phyloP scores from a whole-genome alignment of 1,140 invertebrate genomes.

The Drosophila parabipectinata region DNA sequence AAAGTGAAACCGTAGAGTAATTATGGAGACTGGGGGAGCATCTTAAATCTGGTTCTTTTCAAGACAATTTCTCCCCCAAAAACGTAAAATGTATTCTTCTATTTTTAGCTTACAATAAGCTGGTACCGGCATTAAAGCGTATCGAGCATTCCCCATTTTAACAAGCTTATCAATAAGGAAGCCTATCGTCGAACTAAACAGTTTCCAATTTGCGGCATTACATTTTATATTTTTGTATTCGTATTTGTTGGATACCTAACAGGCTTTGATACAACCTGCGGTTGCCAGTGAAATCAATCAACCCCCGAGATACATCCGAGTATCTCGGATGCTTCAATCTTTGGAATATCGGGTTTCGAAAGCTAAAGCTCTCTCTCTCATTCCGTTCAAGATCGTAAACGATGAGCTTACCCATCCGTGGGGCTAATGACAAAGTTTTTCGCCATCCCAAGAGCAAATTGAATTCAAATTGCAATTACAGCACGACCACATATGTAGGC shows the following conservation, averaged over 20 bases:
- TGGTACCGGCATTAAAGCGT: not conserved
- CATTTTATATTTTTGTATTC: not conserved
- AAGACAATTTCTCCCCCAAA: not conserved
- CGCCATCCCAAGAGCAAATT: conserved; percentile 22
- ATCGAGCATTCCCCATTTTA: conserved; percentile 1
- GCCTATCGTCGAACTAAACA: conserved; percentile 9
- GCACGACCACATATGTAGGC: conserved; percentile 48
- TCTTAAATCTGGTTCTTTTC: not conserved
- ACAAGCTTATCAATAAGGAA: conserved; percentile 17
- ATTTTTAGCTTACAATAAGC: not conserved
- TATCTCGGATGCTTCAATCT: conserved; percentile 7
- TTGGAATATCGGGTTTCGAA: conserved; percentile 32
- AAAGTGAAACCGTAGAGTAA: conserved; percentile 30
- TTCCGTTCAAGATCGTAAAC: conserved; percentile 36
- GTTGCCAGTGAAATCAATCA: conserved; percentile 30
- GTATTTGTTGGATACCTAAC: not conserved
- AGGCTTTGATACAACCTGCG: conserved; percentile 8
- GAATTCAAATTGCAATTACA: conserved; percentile 60
- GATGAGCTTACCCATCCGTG: conserved; percentile 31
- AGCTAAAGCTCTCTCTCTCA: conserved; percentile 22
- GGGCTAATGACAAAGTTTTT: conserved; percentile 13
- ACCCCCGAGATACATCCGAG: conserved; percentile 11
- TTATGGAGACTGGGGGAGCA: not conserved
- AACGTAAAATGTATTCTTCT: not conserved
- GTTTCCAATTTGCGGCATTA: conserved; percentile 33